A percentile compares a stretch with the other conserved stretches of the same genome.
Evolutionary conservation across 2,797 vertebrate species (phyloP).

Genomic region (Pelochelys cantorii): DNA sequence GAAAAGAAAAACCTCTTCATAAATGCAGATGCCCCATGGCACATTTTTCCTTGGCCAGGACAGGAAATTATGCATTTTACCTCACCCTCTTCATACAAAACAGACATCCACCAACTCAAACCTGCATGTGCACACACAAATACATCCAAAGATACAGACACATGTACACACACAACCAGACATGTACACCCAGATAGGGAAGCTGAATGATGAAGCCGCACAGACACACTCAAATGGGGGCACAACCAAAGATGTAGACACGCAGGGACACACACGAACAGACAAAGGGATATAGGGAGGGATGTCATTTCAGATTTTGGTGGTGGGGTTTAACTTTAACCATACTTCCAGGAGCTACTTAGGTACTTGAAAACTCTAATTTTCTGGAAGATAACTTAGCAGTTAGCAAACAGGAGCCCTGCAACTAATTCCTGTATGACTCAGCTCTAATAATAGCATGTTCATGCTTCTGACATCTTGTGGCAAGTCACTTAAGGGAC

Average conservation of each 20-base stretch:
- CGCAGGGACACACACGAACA: neutral
- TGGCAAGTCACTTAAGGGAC: no score
- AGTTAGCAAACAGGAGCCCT: no score
- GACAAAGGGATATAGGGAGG: neutral
- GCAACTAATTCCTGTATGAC: no score
- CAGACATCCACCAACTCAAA: neutral
- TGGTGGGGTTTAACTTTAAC: no score
- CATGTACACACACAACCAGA: neutral
- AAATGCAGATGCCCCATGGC: neutral
- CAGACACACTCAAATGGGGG: neutral
- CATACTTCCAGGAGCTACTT: no score
- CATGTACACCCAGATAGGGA: neutral
- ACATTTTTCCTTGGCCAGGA: neutral
- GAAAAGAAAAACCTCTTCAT: neutral
- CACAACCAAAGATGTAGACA: neutral
- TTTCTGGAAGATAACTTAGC: no score
- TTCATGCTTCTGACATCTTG: no score
- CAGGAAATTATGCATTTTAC: accelerated
- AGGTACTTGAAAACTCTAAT: no score
- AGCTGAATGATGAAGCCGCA: neutral
- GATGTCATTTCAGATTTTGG: no score
- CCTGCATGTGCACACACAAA: neutral
- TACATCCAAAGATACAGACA: neutral
- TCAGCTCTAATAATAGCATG: no score
- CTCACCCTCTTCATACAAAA: neutral